A percentile compares a stretch with the other conserved stretches of the same genome.
These are phyloP conservation scores for Exephanes ischioxanthus DNA, from an alignment of 2,888 invertebrate species.

Conservation along the genomic window DNA sequence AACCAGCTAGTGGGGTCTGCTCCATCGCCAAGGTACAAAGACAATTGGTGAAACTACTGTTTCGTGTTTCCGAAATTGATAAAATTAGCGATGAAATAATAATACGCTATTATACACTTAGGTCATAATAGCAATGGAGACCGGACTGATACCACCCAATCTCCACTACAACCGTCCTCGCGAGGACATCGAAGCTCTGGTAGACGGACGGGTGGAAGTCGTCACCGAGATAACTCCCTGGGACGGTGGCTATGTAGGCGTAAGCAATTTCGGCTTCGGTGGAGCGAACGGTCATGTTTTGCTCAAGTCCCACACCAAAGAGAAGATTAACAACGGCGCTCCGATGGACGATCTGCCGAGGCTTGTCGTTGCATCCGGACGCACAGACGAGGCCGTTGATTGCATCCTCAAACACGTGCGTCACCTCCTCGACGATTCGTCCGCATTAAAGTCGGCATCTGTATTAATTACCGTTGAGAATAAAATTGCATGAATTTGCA, in stretches of 20 bases:
- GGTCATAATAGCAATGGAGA: constrained; percentile 92
- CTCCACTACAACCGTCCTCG: constrained; percentile 90
- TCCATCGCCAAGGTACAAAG: constrained; percentile 91
- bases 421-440: background rate
- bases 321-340: constrained; percentile 88
- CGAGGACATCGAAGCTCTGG: constrained; percentile 88
- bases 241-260: constrained; percentile 90
- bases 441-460: background rate
- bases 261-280: constrained; percentile 98
- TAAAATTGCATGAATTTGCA: too few relatives aligned
- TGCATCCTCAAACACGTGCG: constrained; percentile 88
- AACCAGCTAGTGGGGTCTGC: constrained; percentile 94
- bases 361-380: constrained; percentile 91
- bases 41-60: background rate
- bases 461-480: too few relatives aligned
- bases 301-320: too few relatives aligned
- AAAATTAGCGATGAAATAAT: too few relatives aligned
- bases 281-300: constrained; percentile 93
- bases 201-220: constrained; percentile 89
- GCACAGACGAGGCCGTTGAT: constrained; percentile 92
- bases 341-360: constrained; percentile 90
- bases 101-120: constrained; percentile 73
- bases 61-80: background rate
- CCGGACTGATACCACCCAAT: constrained; percentile 93
- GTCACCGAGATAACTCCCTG: constrained; percentile 91